These are phyloP conservation scores for Eristalis pertinax DNA, from an alignment of 2,888 invertebrate genomes.

Conservation along the genomic window DNA sequence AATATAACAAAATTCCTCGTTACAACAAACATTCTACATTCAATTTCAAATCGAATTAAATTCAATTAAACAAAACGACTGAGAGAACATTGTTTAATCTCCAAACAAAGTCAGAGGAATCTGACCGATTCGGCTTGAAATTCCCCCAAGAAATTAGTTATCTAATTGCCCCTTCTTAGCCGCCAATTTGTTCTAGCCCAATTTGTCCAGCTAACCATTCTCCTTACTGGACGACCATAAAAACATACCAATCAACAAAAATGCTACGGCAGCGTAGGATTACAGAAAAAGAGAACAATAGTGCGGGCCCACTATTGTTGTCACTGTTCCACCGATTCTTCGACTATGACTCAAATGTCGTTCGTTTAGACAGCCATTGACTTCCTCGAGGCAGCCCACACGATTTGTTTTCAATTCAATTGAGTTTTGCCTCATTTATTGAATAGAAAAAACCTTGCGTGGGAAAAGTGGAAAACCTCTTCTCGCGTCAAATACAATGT, in stretches of 20 bases:
- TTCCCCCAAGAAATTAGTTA: constrained; percentile 19
- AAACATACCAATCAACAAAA: constrained; percentile 16
- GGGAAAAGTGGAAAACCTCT: constrained; percentile 49
- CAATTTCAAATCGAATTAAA: constrained; percentile 12
- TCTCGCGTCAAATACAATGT: constrained; percentile 23
- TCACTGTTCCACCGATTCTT: constrained; percentile 30
- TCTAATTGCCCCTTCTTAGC: constrained; percentile 2
- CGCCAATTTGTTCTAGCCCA: constrained; percentile 15
- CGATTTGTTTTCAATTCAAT: constrained; percentile 39
- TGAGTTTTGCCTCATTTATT: constrained; percentile 13
- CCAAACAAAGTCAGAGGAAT: background rate
- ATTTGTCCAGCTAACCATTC: constrained; percentile 18
- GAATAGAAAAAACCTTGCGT: constrained; percentile 37
- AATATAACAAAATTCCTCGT: background rate
- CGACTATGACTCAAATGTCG: background rate
- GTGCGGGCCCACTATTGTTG: constrained; percentile 7
- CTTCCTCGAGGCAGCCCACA: constrained; percentile 48
- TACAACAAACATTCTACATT: background rate
- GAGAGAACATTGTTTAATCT: background rate
- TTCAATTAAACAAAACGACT: background rate
- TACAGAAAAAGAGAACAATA: background rate
- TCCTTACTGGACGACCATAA: constrained; percentile 8
- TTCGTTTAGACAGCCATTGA: background rate
- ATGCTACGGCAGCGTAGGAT: background rate
- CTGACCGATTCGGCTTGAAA: background rate